phyloP scores from a whole-genome alignment of 2,888 invertebrate genomes.

The Drosophila picticornis region DNA sequence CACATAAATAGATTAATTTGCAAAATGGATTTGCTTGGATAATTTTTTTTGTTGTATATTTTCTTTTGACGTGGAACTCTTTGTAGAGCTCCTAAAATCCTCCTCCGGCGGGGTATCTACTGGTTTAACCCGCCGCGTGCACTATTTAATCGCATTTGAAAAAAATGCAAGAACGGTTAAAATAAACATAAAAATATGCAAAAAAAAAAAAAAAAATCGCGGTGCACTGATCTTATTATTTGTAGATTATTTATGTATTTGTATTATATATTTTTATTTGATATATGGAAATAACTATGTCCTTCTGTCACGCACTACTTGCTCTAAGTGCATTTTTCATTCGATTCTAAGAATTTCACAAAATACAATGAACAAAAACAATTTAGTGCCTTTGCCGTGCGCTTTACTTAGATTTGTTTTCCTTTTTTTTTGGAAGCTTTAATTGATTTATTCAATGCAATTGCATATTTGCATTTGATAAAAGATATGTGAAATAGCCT shows the following conservation, averaged over 20 bases:
- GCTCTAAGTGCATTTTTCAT: slow-evolving; percentile 1
- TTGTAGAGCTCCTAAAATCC: slow-evolving; percentile 5
- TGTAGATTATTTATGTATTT: slow-evolving; percentile 10
- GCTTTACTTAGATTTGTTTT: slow-evolving; percentile 15
- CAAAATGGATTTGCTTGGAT: slow-evolving; percentile 27
- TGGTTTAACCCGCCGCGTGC: slow-evolving; percentile 34
- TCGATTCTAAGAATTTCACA: slow-evolving; percentile 8
- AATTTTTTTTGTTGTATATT: slow-evolving; percentile 1
- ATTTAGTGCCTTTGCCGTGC: slow-evolving; percentile 38
- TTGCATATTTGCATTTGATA: slow-evolving; percentile 22
- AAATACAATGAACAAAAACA: slow-evolving; percentile 31
- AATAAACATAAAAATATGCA: slow-evolving; percentile 8
- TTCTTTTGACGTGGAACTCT: not conserved
- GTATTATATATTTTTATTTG: slow-evolving; percentile 1
- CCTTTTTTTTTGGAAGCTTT: slow-evolving; percentile 43
- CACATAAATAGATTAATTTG: slow-evolving; percentile 34
- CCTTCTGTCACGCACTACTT: slow-evolving; percentile 8
- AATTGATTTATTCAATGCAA: slow-evolving; percentile 51
- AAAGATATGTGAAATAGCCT: slow-evolving; percentile 42
- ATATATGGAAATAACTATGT: not conserved
- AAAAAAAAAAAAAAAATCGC: slow-evolving; percentile 33
- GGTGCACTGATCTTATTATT: slow-evolving; percentile 17
- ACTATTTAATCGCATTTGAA: slow-evolving; percentile 28
- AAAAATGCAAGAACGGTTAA: slow-evolving; percentile 5
- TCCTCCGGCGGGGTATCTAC: slow-evolving; percentile 20